Evolutionary conservation across 2,113 vertebrate genomes (phyloP).

Genomic region (Scomber japonicus): DNA sequence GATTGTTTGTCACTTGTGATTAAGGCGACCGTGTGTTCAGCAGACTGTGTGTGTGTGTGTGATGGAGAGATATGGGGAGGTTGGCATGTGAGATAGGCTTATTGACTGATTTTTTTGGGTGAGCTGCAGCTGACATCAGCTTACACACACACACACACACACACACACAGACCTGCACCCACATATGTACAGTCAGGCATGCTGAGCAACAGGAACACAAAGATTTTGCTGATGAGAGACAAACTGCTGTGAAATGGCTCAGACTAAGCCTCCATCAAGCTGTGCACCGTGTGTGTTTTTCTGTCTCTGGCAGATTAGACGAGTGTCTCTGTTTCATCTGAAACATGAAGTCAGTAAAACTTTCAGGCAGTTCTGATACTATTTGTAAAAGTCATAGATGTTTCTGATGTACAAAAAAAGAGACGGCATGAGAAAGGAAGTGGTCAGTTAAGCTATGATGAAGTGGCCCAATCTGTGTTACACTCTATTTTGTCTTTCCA

Average conservation of each 20-base stretch:
- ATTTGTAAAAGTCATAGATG: neutral
- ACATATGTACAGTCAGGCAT: conserved; percentile 12
- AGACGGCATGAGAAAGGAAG: too few species aligned
- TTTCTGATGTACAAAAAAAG: neutral
- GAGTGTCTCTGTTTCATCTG: neutral
- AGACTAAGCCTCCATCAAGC: conserved; percentile 58
- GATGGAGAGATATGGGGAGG: conserved; percentile 15
- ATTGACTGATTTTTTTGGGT: conserved; percentile 60
- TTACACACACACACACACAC: conserved; percentile 17
- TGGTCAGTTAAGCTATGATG: too few species aligned
- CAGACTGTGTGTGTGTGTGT: neutral
- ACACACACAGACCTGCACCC: conserved; percentile 1
- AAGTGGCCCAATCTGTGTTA: too few species aligned
- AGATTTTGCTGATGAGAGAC: conserved; percentile 72
- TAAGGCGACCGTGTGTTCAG: too few species aligned
- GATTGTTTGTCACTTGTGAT: neutral
- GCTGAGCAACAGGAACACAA: conserved; percentile 65
- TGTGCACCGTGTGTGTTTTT: conserved; percentile 22
- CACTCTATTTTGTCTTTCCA: too few species aligned
- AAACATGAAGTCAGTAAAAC: neutral
- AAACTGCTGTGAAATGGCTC: conserved; percentile 48
- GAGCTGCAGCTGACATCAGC: conserved; percentile 56
- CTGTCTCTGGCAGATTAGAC: conserved; percentile 41
- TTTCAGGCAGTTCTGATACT: neutral
- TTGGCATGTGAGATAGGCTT: conserved; percentile 25